phyloP scores from a whole-genome alignment of 2,113 vertebrate species.

The Mormyrus lacerda region DNA sequence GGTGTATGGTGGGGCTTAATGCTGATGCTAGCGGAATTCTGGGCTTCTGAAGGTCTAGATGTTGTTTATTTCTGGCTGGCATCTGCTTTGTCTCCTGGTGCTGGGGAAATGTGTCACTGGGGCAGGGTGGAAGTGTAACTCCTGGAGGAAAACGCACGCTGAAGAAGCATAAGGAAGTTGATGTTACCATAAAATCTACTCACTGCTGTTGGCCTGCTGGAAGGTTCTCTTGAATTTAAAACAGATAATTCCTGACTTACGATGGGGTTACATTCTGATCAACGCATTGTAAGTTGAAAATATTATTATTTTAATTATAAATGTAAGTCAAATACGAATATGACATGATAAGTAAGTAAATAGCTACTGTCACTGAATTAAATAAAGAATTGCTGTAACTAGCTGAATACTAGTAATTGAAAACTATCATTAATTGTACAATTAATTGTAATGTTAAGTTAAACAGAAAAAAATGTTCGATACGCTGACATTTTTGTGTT shows the following conservation, averaged over 20 bases:
- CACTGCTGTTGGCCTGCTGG: not conserved
- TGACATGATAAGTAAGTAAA: not conserved
- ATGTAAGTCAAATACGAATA: not conserved
- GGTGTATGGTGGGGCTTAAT: conserved; percentile 44
- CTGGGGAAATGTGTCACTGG: conserved; percentile 22
- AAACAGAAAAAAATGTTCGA: not conserved
- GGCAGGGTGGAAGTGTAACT: not conserved
- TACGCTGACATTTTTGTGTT: not conserved
- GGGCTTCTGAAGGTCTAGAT: not conserved
- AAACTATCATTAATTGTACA: not conserved
- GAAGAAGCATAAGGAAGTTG: not conserved
- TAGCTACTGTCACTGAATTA: not conserved
- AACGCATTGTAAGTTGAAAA: not conserved
- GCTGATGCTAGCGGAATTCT: conserved; percentile 48
- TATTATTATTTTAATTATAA: not conserved
- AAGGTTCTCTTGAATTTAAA: not conserved
- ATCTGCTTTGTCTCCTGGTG: conserved; percentile 13
- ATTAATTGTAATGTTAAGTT: not conserved
- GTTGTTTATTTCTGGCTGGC: not conserved
- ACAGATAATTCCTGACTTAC: not conserved
- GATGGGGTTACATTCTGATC: not conserved
- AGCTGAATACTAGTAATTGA: not conserved
- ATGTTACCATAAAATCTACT: not conserved
- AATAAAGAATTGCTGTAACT: not conserved
- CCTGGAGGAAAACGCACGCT: not conserved